A percentile compares a stretch with the other conserved stretches of the same genome.
phyloP scores from a whole-genome alignment of 1,140 invertebrate species.

The Philotrypesis tridentata region DNA sequence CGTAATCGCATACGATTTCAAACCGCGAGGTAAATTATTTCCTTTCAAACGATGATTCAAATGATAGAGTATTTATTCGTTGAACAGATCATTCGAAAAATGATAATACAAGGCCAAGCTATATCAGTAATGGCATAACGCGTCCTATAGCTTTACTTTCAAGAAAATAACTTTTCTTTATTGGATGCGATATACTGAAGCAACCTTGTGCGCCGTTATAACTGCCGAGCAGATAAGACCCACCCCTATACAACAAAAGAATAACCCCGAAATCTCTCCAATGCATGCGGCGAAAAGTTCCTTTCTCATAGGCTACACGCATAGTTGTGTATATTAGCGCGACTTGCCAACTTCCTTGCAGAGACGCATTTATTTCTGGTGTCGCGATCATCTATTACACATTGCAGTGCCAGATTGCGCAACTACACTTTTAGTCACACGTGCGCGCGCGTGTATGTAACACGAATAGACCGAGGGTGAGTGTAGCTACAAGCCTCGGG shows the following conservation, averaged over 20 bases:
- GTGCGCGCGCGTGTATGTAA: background rate
- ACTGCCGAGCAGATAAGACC: background rate
- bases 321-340: background rate
- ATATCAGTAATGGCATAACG: background rate
- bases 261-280: background rate
- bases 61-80: too few relatives aligned
- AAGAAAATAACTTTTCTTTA: slow-evolving; percentile 65
- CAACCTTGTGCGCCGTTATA: background rate
- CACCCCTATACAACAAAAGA: background rate
- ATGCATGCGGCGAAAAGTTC: background rate
- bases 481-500: slow-evolving; percentile 23
- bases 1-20: background rate
- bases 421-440: background rate
- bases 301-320: background rate
- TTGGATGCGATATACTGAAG: slow-evolving; percentile 53
- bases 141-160: background rate
- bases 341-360: background rate
- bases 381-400: background rate
- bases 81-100: too few relatives aligned
- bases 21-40: too few relatives aligned
- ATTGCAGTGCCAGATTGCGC: background rate
- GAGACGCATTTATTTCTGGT: background rate
- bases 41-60: background rate
- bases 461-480: background rate
- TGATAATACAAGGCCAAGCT: too few relatives aligned